These are phyloP conservation scores for Aphis gossypii DNA, from an alignment of 1,140 invertebrate species.

Conservation along the genomic window DNA sequence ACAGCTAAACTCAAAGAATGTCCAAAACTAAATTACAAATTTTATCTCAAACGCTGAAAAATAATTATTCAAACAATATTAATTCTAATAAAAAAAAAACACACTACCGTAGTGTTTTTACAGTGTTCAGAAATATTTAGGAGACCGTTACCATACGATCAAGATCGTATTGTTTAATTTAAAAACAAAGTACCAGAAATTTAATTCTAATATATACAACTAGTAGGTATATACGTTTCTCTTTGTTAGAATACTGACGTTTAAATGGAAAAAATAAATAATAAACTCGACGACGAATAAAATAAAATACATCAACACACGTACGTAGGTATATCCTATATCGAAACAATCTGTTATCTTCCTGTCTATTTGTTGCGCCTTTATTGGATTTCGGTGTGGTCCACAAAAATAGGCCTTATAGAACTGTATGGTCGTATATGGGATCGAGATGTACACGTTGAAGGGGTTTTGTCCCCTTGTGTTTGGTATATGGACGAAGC, in stretches of 20 bases:
- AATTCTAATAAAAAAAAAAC: not conserved
- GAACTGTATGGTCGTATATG: not conserved
- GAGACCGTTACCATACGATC: not conserved
- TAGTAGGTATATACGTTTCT: not conserved
- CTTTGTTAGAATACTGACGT: not conserved
- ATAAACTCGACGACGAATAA: not conserved
- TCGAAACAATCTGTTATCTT: constrained; percentile 15
- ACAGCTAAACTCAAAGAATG: not conserved
- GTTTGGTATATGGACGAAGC: not conserved
- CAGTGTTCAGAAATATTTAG: not conserved
- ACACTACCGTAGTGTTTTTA: not conserved
- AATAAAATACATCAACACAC: not conserved
- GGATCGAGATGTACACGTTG: not conserved
- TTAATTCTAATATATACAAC: not conserved
- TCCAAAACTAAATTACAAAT: not conserved
- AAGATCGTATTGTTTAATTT: not conserved
- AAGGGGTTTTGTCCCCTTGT: not conserved
- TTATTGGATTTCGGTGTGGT: constrained; percentile 1
- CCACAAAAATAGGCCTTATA: constrained; percentile 19
- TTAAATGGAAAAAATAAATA: not conserved
- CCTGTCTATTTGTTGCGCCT: constrained; percentile 36
- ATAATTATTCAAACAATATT: not conserved
- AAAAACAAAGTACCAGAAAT: not conserved
- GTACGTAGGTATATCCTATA: not conserved
- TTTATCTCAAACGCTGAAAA: not conserved